A percentile compares a stretch with the other conserved stretches of the same genome.
Evolutionary conservation across 2,888 invertebrate genomes (phyloP).

Genomic region (Drosophila emarginata): DNA sequence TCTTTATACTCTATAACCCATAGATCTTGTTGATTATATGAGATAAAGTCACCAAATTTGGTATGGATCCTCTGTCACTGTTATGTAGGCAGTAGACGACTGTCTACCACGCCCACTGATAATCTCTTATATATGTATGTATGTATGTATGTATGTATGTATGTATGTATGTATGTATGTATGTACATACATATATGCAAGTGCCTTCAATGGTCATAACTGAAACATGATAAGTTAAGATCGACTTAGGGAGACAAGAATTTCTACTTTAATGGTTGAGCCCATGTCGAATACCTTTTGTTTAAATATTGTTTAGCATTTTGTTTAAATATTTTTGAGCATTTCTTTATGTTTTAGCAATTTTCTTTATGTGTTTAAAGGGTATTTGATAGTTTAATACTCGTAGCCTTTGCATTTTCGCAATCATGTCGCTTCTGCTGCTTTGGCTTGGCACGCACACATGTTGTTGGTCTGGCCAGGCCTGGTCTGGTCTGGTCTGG

Average conservation of each 20-base stretch:
- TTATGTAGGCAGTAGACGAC: neutral
- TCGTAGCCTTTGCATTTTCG: neutral
- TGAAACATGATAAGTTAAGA: too few relatives aligned
- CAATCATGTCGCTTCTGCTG: conserved; percentile 1
- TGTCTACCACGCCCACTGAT: neutral
- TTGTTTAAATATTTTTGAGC: too few relatives aligned
- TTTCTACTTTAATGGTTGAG: too few relatives aligned
- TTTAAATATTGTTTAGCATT: too few relatives aligned
- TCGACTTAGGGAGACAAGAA: too few relatives aligned
- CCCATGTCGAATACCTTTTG: too few relatives aligned
- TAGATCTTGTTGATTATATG: neutral
- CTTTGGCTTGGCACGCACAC: conserved; percentile 64
- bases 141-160: too few relatives aligned
- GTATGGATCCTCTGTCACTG: neutral
- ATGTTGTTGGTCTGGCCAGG: conserved; percentile 25
- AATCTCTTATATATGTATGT: too few relatives aligned
- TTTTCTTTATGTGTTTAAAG: neutral
- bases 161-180: too few relatives aligned
- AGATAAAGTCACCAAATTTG: neutral
- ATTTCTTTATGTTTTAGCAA: too few relatives aligned
- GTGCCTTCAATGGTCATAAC: too few relatives aligned
- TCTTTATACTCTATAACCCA: neutral
- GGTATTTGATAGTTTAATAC: neutral
- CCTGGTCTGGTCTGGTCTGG: conserved; percentile 50
- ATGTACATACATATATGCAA: too few relatives aligned